A percentile compares a stretch with the other conserved stretches of the same genome.
Evolutionary conservation across 2,797 vertebrate species (phyloP).

Genomic region (Apodemus agrarius): DNA sequence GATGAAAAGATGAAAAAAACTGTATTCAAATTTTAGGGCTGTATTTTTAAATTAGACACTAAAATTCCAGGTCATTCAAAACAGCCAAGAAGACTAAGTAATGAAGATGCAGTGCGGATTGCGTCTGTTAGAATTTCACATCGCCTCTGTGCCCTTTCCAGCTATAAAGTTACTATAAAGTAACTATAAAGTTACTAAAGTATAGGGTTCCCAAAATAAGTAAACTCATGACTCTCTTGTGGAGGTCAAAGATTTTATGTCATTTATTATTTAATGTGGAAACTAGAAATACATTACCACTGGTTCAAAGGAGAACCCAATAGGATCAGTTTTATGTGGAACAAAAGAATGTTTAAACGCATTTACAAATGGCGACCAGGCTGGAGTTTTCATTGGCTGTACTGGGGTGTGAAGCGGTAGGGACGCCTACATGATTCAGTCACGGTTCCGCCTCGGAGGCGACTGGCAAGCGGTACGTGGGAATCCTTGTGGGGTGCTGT

Average conservation of each 20-base stretch:
- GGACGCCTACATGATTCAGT: not conserved
- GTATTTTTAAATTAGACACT: slow-evolving; percentile 4
- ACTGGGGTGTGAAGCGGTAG: not conserved
- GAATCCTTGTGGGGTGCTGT: not conserved
- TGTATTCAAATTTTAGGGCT: slow-evolving; percentile 7
- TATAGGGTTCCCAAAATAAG: slow-evolving; percentile 17
- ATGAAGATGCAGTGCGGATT: not conserved
- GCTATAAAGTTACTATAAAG: slow-evolving; percentile 42
- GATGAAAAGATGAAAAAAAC: not conserved
- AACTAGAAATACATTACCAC: not conserved
- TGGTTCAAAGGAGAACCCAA: not conserved
- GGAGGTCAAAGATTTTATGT: slow-evolving; percentile 36
- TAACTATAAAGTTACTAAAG: no score
- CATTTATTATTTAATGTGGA: slow-evolving; percentile 9
- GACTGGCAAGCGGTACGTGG: not conserved
- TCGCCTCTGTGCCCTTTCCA: not conserved
- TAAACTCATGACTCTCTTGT: slow-evolving; percentile 39
- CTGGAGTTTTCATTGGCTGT: not conserved
- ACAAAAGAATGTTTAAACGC: not conserved
- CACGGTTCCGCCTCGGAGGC: not conserved
- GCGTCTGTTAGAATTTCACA: slow-evolving; percentile 5
- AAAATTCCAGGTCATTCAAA: slow-evolving; percentile 46
- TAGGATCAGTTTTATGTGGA: not conserved
- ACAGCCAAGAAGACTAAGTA: slow-evolving; percentile 4
- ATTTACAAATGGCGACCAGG: not conserved